These are phyloP conservation scores for Eretmochelys imbricata DNA, from an alignment of 2,113 vertebrate species.

Conservation along the genomic window DNA sequence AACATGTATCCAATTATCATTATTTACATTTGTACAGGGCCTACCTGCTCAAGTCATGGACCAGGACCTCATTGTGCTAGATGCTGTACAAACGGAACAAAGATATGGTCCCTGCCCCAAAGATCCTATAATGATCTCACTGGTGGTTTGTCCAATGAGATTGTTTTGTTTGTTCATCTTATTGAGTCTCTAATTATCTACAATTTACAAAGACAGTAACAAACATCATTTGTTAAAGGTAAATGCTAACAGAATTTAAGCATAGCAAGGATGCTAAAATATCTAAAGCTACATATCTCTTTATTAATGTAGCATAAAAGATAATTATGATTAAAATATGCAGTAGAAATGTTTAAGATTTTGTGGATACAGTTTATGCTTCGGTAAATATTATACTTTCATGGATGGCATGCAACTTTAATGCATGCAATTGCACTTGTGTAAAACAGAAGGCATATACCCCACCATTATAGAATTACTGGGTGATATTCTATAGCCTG, in stretches of 20 bases:
- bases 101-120: neutral
- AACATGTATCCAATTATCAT: conserved; percentile 15
- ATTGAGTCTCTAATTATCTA: neutral
- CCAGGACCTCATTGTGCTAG: neutral
- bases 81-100: neutral
- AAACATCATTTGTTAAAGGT: neutral
- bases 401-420: neutral
- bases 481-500: neutral
- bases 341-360: neutral
- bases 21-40: conserved; percentile 3
- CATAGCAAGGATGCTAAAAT: neutral
- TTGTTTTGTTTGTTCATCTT: neutral
- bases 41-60: neutral
- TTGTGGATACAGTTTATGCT: neutral
- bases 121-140: neutral
- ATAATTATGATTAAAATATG: neutral
- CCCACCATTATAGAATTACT: neutral
- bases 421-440: neutral
- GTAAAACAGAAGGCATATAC: neutral
- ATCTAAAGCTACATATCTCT: neutral
- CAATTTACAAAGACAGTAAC: neutral
- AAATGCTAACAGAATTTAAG: neutral
- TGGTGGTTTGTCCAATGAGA: neutral
- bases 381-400: neutral
- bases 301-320: neutral